Percentiles rank a stretch among this genome's conserved stretches.
Conservation (phyloP, 1,140 invertebrate genomes). For the Drosophila kepulauana region DNA sequence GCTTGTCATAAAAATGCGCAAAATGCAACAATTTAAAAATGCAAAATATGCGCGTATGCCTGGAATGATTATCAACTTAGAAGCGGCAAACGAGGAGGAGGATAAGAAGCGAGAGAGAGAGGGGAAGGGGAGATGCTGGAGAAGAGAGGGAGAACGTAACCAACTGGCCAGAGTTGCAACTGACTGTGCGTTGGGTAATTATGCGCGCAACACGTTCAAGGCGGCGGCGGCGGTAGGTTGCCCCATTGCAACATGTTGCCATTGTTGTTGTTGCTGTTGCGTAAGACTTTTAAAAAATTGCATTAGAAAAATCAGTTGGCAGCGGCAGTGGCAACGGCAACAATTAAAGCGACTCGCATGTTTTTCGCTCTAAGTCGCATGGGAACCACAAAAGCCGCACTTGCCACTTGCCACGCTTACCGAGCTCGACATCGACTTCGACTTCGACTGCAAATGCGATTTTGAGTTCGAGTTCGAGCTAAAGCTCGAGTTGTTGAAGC, state of each 20-base stretch:
- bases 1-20: constrained; percentile 79
- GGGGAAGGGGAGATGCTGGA: neutral
- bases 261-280: constrained; percentile 60
- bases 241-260: constrained; percentile 53
- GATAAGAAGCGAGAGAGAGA: too few species aligned
- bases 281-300: constrained; percentile 76
- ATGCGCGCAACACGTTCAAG: constrained; percentile 79
- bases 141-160: constrained; percentile 34
- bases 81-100: constrained; percentile 5
- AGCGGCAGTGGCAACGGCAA: constrained; percentile 53
- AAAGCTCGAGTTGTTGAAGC: constrained; percentile 32
- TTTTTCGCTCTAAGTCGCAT: constrained; percentile 74
- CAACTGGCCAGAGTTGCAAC: constrained; percentile 3
- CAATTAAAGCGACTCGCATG: constrained; percentile 80
- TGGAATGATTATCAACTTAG: constrained; percentile 67
- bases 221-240: constrained; percentile 73
- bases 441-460: constrained; percentile 2
- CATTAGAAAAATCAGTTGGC: constrained; percentile 81
- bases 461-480: constrained; percentile 4
- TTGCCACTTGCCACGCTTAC: constrained; percentile 51
- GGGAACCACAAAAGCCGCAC: constrained; percentile 78
- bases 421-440: constrained; percentile 5
- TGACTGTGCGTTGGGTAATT: constrained; percentile 64
- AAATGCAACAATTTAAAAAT: constrained; percentile 82
- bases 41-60: constrained; percentile 81